phyloP scores from a whole-genome alignment of 2,113 vertebrate genomes.

The Nansenia antarctica region DNA sequence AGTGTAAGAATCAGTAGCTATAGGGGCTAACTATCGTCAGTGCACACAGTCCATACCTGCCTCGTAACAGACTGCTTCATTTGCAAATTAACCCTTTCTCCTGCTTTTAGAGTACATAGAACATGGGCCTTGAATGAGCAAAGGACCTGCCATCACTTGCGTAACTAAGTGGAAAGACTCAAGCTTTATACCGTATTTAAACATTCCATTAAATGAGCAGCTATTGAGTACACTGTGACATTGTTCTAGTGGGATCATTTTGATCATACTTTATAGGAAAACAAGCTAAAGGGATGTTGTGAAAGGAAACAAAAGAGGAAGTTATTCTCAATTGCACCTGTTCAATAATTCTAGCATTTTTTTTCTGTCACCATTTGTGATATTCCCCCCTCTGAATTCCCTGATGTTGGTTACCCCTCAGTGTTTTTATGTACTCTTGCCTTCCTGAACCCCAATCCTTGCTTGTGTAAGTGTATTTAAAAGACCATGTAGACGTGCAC shows the following conservation, averaged over 20 bases:
- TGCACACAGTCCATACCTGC: background rate
- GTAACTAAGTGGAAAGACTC: conserved; percentile 57
- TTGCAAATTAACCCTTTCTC: background rate
- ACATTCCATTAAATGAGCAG: conserved; percentile 61
- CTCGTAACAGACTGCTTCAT: background rate
- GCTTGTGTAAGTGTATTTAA: conserved; percentile 92
- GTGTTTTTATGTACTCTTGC: conserved; percentile 82
- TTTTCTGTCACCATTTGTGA: conserved; percentile 84
- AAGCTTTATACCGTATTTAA: conserved; percentile 49
- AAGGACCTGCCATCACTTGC: conserved; percentile 39
- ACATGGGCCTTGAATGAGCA: conserved; percentile 2
- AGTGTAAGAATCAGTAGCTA: conserved; percentile 25
- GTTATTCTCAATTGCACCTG: conserved; percentile 73
- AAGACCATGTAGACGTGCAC: conserved; percentile 87
- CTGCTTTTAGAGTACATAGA: conserved; percentile 12
- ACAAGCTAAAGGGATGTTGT: conserved; percentile 21
- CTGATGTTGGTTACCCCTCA: conserved; percentile 84
- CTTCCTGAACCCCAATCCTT: conserved; percentile 61
- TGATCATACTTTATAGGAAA: conserved; percentile 71
- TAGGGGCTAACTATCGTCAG: conserved; percentile 12
- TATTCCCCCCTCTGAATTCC: conserved; percentile 68
- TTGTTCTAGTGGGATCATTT: conserved; percentile 49
- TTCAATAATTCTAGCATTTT: conserved; percentile 84
- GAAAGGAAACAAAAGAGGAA: conserved; percentile 57
- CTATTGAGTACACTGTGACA: conserved; percentile 40